Evolutionary conservation across 2,113 vertebrate species (phyloP).

Genomic region (Corvus hawaiiensis): DNA sequence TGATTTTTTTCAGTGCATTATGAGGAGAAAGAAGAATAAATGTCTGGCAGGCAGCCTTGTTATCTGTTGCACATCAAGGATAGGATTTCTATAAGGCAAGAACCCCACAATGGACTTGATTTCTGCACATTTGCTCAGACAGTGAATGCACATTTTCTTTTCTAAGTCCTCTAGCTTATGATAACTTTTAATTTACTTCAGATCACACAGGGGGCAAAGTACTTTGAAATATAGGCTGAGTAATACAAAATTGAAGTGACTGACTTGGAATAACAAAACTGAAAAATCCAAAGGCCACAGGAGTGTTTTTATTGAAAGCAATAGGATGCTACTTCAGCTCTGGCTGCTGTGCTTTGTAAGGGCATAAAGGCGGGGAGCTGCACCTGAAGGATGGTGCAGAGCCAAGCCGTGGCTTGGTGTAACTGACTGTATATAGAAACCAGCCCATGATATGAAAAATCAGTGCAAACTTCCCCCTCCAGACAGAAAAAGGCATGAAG

Average conservation of each 20-base stretch:
- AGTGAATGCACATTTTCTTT: not conserved
- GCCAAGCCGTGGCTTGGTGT: not conserved
- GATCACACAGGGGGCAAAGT: not conserved
- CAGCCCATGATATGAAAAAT: not conserved
- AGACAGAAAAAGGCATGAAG: not conserved
- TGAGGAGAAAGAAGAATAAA: not conserved
- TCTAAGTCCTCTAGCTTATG: not conserved
- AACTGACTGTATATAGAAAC: not conserved
- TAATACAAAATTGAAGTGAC: not conserved
- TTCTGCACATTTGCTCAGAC: not conserved
- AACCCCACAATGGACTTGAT: not conserved
- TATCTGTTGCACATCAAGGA: not conserved
- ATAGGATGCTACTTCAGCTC: not conserved
- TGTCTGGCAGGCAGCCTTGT: not conserved
- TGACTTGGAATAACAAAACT: not conserved
- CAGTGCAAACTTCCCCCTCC: not conserved
- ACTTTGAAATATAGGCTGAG: not conserved
- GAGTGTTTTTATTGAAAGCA: not conserved
- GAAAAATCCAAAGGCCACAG: not conserved
- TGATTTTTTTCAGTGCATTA: not conserved
- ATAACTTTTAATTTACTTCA: not conserved
- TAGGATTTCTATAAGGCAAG: not conserved
- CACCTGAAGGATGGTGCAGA: not conserved
- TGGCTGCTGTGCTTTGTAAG: not conserved
- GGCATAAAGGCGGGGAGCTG: not conserved